Conservation (phyloP, 2,888 invertebrate species). For the Eugnorisma glareosa region DNA sequence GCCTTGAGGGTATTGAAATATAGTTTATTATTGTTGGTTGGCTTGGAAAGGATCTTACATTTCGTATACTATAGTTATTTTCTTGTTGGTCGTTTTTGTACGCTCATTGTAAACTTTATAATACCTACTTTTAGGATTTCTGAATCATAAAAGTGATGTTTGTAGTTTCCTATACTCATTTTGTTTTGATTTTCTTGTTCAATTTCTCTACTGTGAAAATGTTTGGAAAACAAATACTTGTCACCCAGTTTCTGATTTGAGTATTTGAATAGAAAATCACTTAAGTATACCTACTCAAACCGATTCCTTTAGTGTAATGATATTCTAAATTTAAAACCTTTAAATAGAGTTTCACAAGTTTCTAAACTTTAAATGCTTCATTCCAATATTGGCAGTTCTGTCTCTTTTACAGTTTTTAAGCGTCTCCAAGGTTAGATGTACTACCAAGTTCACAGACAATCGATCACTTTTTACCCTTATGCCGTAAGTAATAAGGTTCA, state of each 20-base stretch:
- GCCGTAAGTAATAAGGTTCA: no score
- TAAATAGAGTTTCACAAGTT: not conserved
- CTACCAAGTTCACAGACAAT: no score
- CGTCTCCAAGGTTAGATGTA: not conserved
- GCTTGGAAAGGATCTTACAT: not conserved
- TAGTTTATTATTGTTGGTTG: slow-evolving; percentile 11
- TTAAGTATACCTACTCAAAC: no score
- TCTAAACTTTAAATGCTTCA: not conserved
- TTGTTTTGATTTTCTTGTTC: not conserved
- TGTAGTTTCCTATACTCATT: not conserved
- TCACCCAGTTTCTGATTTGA: not conserved
- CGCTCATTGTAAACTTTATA: not conserved
- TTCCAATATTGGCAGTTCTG: not conserved
- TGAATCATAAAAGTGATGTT: not conserved
- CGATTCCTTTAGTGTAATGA: not conserved
- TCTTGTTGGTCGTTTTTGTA: not conserved
- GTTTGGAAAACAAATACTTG: not conserved
- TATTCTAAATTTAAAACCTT: not conserved
- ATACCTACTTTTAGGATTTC: not conserved
- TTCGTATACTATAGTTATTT: not conserved
- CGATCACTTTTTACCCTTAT: no score
- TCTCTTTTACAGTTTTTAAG: not conserved
- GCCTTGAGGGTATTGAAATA: slow-evolving; percentile 31
- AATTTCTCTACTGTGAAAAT: not conserved
- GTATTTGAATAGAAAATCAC: not conserved